Evolutionary conservation across 2,888 invertebrate genomes (phyloP).

Genomic region (Himalopsyche anomala): DNA sequence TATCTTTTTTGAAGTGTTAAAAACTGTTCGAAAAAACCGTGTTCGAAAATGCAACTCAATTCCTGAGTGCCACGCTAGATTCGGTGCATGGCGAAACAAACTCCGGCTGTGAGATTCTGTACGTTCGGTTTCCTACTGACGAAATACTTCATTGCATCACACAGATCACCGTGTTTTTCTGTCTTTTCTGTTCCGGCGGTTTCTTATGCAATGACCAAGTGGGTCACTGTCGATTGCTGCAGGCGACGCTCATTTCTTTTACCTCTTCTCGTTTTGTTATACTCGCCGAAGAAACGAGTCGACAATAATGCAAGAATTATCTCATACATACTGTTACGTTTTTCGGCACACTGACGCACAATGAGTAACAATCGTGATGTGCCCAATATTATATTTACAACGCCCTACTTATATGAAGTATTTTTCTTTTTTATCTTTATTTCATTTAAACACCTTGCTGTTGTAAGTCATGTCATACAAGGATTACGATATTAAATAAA

Average conservation of each 20-base stretch:
- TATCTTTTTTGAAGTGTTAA: neutral
- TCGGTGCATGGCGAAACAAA: conserved; percentile 4
- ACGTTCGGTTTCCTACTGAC: conserved; percentile 12
- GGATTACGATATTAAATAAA: too few species aligned
- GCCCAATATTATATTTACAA: neutral
- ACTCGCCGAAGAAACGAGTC: neutral
- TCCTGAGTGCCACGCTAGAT: neutral
- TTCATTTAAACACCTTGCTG: neutral
- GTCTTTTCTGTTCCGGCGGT: neutral
- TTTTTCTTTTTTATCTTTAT: neutral
- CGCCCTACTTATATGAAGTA: neutral
- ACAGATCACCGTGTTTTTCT: conserved; percentile 14
- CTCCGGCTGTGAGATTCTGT: neutral
- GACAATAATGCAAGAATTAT: conserved; percentile 5
- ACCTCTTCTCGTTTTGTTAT: neutral
- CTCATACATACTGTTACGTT: neutral
- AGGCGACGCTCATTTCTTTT: neutral
- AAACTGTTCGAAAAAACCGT: neutral
- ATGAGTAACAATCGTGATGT: neutral
- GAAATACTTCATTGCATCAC: neutral
- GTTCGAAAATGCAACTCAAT: neutral
- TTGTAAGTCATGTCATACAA: neutral
- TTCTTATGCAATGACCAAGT: conserved; percentile 24
- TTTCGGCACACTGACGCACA: conserved; percentile 5
- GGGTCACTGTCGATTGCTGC: conserved; percentile 42